These are phyloP conservation scores for Eremophila alpestris DNA, from an alignment of 2,797 vertebrate species.

Conservation along the genomic window DNA sequence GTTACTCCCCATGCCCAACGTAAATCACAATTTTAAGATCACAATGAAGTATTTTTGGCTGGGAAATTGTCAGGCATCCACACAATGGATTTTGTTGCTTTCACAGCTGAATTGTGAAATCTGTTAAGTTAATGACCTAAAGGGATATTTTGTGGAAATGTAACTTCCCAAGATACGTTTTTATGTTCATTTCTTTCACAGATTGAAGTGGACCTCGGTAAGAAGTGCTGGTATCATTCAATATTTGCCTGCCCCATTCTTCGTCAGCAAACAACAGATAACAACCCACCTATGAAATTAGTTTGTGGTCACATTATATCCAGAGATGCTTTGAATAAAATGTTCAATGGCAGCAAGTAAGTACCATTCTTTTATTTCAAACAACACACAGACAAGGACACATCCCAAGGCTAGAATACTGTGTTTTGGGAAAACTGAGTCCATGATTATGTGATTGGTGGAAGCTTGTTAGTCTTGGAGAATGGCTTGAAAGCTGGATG, in stretches of 20 bases:
- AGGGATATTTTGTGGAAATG: not conserved
- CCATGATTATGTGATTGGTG: not conserved
- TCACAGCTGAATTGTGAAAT: not conserved
- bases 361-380: conserved; percentile 51
- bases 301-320: conserved; percentile 88
- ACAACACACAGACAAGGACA: not conserved
- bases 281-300: conserved; percentile 86
- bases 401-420: not conserved
- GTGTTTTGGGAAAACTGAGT: not conserved
- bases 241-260: conserved; percentile 88
- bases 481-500: not conserved
- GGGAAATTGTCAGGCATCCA: not conserved
- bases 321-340: conserved; percentile 88
- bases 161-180: not conserved
- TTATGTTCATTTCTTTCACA: conserved; percentile 40
- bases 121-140: not conserved
- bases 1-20: not conserved
- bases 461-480: not conserved
- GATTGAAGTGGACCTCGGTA: conserved; percentile 87
- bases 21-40: not conserved
- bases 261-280: conserved; percentile 87
- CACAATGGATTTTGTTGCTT: not conserved
- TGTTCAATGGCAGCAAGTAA: conserved; percentile 90
- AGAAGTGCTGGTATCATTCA: conserved; percentile 88
- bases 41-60: not conserved